Evolutionary conservation across 2,797 vertebrate species (phyloP).

Genomic region (Xenentodon cancila): DNA sequence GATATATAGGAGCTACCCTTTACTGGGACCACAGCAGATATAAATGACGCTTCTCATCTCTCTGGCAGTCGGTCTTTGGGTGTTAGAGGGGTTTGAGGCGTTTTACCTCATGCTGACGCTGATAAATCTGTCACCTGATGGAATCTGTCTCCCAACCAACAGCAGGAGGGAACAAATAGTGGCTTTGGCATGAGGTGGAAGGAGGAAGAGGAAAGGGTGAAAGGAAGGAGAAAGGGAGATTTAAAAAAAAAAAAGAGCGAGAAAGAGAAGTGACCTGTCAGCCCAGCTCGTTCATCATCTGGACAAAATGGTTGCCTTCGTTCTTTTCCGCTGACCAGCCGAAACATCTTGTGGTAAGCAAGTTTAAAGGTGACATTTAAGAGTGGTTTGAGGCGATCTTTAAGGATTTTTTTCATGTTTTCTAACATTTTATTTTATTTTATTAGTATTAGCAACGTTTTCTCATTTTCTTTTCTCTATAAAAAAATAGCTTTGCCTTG

Average conservation of each 20-base stretch:
- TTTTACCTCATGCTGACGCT: conserved; percentile 86
- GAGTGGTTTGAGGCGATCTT: conserved; percentile 28
- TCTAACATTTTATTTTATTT: conserved; percentile 23
- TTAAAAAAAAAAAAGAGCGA: conserved; percentile 10
- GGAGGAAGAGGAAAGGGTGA: conserved; percentile 34
- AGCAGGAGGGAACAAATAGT: conserved; percentile 90
- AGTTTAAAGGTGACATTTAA: conserved; percentile 82
- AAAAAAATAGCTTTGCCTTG: no score
- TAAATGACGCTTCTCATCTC: conserved; percentile 83
- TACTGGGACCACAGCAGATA: conserved; percentile 77
- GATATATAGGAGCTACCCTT: conserved; percentile 76
- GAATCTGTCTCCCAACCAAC: conserved; percentile 79
- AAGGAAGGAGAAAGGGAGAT: conserved; percentile 19
- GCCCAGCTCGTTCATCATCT: conserved; percentile 90
- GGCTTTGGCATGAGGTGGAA: conserved; percentile 79
- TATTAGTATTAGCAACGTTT: conserved; percentile 23
- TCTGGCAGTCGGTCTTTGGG: conserved; percentile 75
- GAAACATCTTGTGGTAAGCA: conserved; percentile 90
- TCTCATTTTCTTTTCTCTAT: no score
- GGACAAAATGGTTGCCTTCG: conserved; percentile 89
- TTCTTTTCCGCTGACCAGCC: conserved; percentile 83
- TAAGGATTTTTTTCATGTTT: conserved; percentile 71
- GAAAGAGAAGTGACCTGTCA: conserved; percentile 91
- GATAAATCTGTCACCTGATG: conserved; percentile 93
- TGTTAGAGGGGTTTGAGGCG: conserved; percentile 83